These are phyloP conservation scores for Chrysodeixis includens DNA, from an alignment of 2,888 invertebrate species.

Conservation along the genomic window DNA sequence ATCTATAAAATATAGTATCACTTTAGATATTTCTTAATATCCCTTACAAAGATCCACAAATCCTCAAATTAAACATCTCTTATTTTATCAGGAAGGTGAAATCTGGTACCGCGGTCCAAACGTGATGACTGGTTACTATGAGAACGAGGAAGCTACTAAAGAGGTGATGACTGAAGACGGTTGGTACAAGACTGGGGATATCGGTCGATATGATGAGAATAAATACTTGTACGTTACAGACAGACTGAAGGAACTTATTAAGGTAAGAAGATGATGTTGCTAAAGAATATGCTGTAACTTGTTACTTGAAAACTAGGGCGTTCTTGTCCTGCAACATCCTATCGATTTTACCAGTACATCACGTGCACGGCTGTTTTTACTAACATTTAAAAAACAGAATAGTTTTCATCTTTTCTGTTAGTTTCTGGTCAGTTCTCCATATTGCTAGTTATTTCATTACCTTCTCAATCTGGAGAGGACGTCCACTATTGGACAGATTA, in stretches of 20 bases:
- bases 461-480: no score
- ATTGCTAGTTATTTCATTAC: no score
- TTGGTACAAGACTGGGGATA: conserved; percentile 94
- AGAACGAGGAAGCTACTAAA: conserved; percentile 92
- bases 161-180: conserved; percentile 91
- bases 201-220: conserved; percentile 91
- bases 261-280: conserved; percentile 74
- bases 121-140: conserved; percentile 90
- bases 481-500: no score
- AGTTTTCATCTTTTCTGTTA: no score
- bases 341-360: no score
- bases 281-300: background rate
- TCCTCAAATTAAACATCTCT: background rate
- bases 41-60: background rate
- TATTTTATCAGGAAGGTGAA: conserved; percentile 90
- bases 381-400: no score
- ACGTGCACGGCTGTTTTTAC: no score
- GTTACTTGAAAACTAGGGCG: no score
- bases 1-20: no score
- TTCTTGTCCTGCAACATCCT: no score
- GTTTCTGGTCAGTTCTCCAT: no score
- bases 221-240: conserved; percentile 92
- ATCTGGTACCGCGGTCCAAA: conserved; percentile 92
- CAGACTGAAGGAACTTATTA: conserved; percentile 94
- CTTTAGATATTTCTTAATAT: no score